These are phyloP conservation scores for Corythornis madagascariensis DNA, from an alignment of 2,113 vertebrate genomes.

Conservation along the genomic window DNA sequence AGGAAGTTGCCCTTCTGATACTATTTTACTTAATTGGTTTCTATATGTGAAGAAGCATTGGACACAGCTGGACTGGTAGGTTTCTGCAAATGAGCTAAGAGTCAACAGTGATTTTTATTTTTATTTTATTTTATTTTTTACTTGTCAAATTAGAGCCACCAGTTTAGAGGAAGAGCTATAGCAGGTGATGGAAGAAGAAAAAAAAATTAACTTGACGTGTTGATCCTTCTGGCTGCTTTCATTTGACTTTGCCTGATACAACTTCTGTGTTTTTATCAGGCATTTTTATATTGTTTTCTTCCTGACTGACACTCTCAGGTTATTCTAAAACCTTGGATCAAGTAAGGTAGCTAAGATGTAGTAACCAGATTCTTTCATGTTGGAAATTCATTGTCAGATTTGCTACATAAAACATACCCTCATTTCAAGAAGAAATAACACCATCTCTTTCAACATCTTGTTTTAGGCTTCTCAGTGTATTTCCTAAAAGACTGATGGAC, in stretches of 20 bases:
- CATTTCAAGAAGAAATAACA: slow-evolving; percentile 58
- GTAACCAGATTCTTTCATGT: slow-evolving; percentile 45
- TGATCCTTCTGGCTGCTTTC: slow-evolving; percentile 17
- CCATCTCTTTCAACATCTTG: slow-evolving; percentile 49
- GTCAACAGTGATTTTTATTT: background rate
- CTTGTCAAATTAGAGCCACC: background rate
- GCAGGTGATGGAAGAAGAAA: background rate
- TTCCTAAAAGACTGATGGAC: slow-evolving; percentile 55
- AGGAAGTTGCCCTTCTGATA: background rate
- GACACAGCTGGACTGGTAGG: background rate
- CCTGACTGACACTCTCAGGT: slow-evolving; percentile 25
- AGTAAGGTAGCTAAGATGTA: slow-evolving; percentile 47
- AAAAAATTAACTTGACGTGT: background rate
- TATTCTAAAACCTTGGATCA: slow-evolving; percentile 65
- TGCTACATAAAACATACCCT: slow-evolving; percentile 56
- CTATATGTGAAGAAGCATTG: background rate
- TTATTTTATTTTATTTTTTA: background rate
- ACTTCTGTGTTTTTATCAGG: slow-evolving; percentile 21
- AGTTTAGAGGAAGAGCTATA: background rate
- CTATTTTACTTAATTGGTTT: background rate
- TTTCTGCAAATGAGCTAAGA: background rate
- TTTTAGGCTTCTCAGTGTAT: slow-evolving; percentile 39
- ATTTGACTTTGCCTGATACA: slow-evolving; percentile 24
- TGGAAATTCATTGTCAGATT: slow-evolving; percentile 62
- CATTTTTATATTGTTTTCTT: slow-evolving; percentile 51